phyloP scores from a whole-genome alignment of 2,113 vertebrate genomes.

The Motacilla alba region DNA sequence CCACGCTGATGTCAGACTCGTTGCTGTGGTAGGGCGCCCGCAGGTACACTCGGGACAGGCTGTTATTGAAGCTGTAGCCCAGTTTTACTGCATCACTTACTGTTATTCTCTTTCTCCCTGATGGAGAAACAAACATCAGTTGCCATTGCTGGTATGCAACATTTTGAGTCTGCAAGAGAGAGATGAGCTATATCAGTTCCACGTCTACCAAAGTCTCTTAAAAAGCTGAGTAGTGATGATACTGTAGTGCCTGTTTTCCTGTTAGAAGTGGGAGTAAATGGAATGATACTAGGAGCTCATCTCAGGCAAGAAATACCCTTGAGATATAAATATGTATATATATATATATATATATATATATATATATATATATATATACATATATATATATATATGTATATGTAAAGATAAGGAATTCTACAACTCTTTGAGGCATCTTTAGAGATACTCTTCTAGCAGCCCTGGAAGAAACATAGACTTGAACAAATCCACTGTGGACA shows the following conservation, averaged over 20 bases:
- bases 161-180: slow-evolving; percentile 52
- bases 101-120: slow-evolving; percentile 44
- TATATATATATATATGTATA: not conserved
- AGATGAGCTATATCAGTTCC: not conserved
- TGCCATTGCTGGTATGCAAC: slow-evolving; percentile 54
- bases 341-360: too few relatives aligned
- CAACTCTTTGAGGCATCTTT: not conserved
- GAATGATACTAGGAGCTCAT: not conserved
- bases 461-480: not conserved
- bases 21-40: slow-evolving; percentile 41
- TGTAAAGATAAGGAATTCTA: not conserved
- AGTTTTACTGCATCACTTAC: slow-evolving; percentile 49
- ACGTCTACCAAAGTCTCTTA: not conserved
- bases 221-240: not conserved
- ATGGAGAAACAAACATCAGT: slow-evolving; percentile 62
- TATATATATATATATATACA: too few relatives aligned
- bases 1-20: not conserved
- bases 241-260: not conserved
- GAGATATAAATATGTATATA: not conserved
- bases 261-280: not conserved
- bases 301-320: not conserved
- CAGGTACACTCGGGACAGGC: slow-evolving; percentile 39
- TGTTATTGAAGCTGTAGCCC: slow-evolving; percentile 63
- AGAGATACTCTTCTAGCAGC: not conserved
- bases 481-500: not conserved